Conservation (phyloP, 2,113 vertebrate species). For the Alaudala cheleensis region DNA sequence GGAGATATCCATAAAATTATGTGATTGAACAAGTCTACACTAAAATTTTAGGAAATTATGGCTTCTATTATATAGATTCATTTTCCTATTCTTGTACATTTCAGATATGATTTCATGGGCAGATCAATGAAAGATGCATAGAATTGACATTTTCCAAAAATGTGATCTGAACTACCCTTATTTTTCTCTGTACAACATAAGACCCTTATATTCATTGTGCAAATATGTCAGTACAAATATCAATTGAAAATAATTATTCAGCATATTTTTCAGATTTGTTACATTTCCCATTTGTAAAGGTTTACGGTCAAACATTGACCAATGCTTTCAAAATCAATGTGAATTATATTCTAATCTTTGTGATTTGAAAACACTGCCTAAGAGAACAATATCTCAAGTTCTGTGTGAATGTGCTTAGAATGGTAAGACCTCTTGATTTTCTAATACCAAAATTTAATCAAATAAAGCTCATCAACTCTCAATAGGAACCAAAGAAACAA, state of each 20-base stretch:
- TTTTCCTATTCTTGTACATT: neutral
- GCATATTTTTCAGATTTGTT: neutral
- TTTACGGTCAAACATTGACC: neutral
- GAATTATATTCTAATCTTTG: neutral
- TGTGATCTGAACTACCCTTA: neutral
- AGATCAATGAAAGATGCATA: neutral
- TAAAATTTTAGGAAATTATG: neutral
- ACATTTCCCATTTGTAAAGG: neutral
- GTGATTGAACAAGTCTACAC: neutral
- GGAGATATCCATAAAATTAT: rapidly evolving
- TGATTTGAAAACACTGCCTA: neutral
- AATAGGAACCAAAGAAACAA: neutral
- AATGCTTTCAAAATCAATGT: neutral
- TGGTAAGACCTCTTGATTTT: neutral
- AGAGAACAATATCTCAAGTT: neutral
- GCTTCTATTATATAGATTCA: neutral
- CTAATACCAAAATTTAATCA: neutral
- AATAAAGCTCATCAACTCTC: neutral
- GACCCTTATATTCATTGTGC: neutral
- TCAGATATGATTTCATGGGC: neutral
- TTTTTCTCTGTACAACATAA: neutral
- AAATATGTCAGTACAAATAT: neutral
- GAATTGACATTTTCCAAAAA: neutral
- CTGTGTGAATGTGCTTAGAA: neutral
- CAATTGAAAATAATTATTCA: neutral